Evolutionary conservation across 2,888 invertebrate genomes (phyloP).

Genomic region (Microchrysa polita): DNA sequence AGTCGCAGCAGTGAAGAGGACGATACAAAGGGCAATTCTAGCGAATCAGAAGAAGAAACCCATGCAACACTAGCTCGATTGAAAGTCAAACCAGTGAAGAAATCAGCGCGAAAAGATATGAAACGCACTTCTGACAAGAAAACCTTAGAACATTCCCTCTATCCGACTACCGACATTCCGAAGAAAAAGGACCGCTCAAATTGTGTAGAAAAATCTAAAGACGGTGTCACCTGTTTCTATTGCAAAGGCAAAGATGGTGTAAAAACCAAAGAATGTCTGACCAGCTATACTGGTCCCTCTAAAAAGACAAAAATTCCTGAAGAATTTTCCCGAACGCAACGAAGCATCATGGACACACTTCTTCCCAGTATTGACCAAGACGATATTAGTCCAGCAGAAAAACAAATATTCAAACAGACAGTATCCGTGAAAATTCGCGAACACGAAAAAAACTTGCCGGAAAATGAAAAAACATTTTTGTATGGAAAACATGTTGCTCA

Average conservation of each 20-base stretch:
- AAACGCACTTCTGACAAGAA: not conserved
- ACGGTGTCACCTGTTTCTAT: constrained; percentile 80
- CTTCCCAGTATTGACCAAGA: not conserved
- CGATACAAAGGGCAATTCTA: not conserved
- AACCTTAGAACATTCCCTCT: constrained; percentile 58
- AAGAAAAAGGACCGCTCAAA: constrained; percentile 76
- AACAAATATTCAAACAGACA: constrained; percentile 32
- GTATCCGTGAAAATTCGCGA: constrained; percentile 18
- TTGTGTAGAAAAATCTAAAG: constrained; percentile 76
- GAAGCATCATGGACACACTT: not conserved
- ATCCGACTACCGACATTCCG: constrained; percentile 77
- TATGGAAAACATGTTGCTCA: constrained; percentile 27
- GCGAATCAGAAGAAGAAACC: not conserved
- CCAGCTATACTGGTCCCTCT: constrained; percentile 68
- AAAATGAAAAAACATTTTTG: not conserved
- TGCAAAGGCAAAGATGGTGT: constrained; percentile 75
- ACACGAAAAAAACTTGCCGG: not conserved
- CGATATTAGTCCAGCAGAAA: constrained; percentile 9
- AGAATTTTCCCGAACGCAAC: not conserved
- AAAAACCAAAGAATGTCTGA: constrained; percentile 81
- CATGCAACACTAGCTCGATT: not conserved
- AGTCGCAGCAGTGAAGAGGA: constrained; percentile 61
- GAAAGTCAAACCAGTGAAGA: not conserved
- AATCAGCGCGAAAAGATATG: not conserved
- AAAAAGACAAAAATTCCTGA: not conserved